Conservation (phyloP, 2,797 vertebrate genomes). For the Salarias fasciatus region DNA sequence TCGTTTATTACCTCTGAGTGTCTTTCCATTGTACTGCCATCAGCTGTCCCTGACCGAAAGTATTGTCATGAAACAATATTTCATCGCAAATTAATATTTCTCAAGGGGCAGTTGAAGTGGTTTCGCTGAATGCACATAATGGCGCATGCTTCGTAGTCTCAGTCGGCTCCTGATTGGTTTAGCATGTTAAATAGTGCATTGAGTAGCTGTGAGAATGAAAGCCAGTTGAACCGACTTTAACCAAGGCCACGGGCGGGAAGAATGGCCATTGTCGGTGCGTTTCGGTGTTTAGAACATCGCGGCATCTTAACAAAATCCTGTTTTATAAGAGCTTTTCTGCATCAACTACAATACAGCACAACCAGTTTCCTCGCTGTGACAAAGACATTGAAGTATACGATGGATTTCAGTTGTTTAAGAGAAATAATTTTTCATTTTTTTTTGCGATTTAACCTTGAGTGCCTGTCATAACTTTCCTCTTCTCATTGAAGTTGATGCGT, state of each 20-base stretch:
- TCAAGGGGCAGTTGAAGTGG: constrained; percentile 25
- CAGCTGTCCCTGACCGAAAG: constrained; percentile 22
- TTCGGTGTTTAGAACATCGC: too few species aligned
- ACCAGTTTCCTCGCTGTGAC: too few species aligned
- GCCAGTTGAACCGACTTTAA: constrained; percentile 5
- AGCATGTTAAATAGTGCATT: constrained; percentile 35
- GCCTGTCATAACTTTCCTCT: neutral
- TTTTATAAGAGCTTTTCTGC: too few species aligned
- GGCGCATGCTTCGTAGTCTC: constrained; percentile 34
- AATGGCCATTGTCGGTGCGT: constrained; percentile 7
- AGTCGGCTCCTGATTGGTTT: constrained; percentile 38
- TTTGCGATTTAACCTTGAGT: constrained; percentile 1
- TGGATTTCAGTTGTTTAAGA: too few species aligned
- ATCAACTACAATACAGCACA: too few species aligned
- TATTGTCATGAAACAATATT: constrained; percentile 14
- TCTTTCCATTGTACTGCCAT: constrained; percentile 15
- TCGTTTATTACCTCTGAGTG: neutral
- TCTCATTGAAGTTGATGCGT: constrained; percentile 8
- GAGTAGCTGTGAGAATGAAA: neutral
- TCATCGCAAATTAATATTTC: constrained; percentile 8
- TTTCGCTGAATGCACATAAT: constrained; percentile 7
- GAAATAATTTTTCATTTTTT: too few species aligned
- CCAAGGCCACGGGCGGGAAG: neutral
- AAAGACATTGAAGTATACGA: too few species aligned
- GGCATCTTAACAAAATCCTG: too few species aligned